These are phyloP conservation scores for Heliconius charithonia DNA, from an alignment of 2,888 invertebrate genomes.

Conservation along the genomic window DNA sequence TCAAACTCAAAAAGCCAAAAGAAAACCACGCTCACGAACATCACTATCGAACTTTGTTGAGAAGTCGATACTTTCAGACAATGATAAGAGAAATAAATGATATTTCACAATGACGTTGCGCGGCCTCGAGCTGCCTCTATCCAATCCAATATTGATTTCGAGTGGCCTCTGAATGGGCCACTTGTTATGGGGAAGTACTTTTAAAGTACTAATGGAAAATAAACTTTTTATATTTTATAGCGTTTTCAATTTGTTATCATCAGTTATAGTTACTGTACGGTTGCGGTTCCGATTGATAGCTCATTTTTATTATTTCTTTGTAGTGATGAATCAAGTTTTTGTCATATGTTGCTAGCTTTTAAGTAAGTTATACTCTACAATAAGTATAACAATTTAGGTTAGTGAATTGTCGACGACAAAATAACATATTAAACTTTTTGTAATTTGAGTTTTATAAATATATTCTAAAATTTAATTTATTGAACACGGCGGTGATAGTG, in stretches of 20 bases:
- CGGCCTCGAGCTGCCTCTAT: slow-evolving; percentile 46
- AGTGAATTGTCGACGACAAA: no score
- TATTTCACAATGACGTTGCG: slow-evolving; percentile 62
- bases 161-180: slow-evolving; percentile 41
- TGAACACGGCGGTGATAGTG: no score
- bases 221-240: slow-evolving; percentile 30
- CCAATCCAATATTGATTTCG: slow-evolving; percentile 50
- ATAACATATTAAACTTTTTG: no score
- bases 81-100: slow-evolving; percentile 77
- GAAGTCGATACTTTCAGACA: slow-evolving; percentile 68
- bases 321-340: not conserved
- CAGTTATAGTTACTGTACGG: not conserved
- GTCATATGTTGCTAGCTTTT: not conserved
- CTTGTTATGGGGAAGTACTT: slow-evolving; percentile 40
- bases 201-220: slow-evolving; percentile 37
- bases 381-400: no score
- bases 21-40: slow-evolving; percentile 40
- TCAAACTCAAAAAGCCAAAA: not conserved
- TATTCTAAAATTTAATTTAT: no score
- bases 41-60: slow-evolving; percentile 57
- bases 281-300: not conserved
- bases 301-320: not conserved
- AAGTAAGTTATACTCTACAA: no score
- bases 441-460: no score
- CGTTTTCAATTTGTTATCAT: slow-evolving; percentile 22